Evolutionary conservation across 2,797 vertebrate species (phyloP).

Genomic region (Sebastes jordani): DNA sequence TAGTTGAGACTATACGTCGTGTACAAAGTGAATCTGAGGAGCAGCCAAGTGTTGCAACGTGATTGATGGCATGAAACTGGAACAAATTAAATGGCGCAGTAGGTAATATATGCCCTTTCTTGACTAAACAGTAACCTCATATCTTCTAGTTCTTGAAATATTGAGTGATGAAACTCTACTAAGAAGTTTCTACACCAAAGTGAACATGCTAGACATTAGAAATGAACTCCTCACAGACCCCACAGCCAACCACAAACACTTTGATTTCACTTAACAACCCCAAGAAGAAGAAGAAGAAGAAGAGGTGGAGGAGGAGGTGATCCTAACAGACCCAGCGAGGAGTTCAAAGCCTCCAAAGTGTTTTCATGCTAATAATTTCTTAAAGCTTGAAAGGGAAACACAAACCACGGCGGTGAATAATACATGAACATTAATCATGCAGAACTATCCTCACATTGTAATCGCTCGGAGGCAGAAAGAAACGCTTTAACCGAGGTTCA

Average conservation of each 20-base stretch:
- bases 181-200: neutral
- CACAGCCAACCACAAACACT: neutral
- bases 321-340: conserved; percentile 4
- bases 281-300: neutral
- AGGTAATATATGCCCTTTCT: neutral
- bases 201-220: neutral
- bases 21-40: conserved; percentile 7
- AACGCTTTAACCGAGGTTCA: conserved; percentile 43
- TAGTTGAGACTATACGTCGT: neutral
- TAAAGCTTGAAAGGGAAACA: conserved; percentile 62
- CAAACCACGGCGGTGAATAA: conserved; percentile 54
- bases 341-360: conserved; percentile 61
- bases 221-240: conserved; percentile 1
- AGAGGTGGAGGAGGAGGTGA: neutral
- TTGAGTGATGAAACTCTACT: neutral
- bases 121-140: neutral
- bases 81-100: conserved; percentile 1
- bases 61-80: conserved; percentile 16
- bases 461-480: conserved; percentile 50
- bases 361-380: conserved; percentile 69
- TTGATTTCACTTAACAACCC: conserved; percentile 22
- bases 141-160: neutral
- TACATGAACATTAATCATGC: conserved; percentile 71
- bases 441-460: conserved; percentile 36
- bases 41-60: conserved; percentile 15